Evolutionary conservation across 2,888 invertebrate genomes (phyloP).

Genomic region (Drosophila picticornis): DNA sequence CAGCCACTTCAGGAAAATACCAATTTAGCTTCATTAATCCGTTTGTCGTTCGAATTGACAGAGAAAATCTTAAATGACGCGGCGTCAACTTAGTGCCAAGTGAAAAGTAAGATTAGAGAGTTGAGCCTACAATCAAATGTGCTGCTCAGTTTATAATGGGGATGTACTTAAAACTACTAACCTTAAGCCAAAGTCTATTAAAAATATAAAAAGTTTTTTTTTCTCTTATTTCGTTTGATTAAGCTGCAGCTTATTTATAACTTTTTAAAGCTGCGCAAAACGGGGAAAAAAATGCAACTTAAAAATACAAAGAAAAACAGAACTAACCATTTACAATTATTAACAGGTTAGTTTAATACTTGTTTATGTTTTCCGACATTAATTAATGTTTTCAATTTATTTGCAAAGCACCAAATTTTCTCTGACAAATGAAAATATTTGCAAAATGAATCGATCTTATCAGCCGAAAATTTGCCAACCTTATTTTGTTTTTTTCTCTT

Average conservation of each 20-base stretch:
- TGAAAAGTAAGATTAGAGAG: constrained; percentile 48
- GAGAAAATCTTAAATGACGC: constrained; percentile 41
- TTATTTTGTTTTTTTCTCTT: not conserved
- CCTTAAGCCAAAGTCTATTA: not conserved
- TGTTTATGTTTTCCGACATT: not conserved
- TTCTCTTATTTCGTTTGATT: not conserved
- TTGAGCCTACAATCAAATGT: constrained; percentile 20
- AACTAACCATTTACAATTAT: not conserved
- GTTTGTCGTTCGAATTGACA: constrained; percentile 49
- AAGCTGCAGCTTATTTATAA: not conserved
- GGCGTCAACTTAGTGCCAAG: constrained; percentile 22
- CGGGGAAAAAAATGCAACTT: not conserved
- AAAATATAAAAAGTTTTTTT: not conserved
- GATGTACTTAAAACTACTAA: not conserved
- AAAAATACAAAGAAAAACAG: not conserved
- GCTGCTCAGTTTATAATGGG: not conserved
- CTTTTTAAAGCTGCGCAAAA: not conserved
- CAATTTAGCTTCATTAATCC: constrained; percentile 71
- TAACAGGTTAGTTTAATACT: not conserved
- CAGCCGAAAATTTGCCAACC: constrained; percentile 28
- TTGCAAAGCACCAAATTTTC: not conserved
- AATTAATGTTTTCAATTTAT: constrained; percentile 2
- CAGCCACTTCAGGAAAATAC: constrained; percentile 63
- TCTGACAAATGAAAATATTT: constrained; percentile 40
- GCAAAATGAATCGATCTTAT: constrained; percentile 36